Evolutionary conservation across 1,140 invertebrate species (phyloP).

Genomic region (Trissolcus basalis): DNA sequence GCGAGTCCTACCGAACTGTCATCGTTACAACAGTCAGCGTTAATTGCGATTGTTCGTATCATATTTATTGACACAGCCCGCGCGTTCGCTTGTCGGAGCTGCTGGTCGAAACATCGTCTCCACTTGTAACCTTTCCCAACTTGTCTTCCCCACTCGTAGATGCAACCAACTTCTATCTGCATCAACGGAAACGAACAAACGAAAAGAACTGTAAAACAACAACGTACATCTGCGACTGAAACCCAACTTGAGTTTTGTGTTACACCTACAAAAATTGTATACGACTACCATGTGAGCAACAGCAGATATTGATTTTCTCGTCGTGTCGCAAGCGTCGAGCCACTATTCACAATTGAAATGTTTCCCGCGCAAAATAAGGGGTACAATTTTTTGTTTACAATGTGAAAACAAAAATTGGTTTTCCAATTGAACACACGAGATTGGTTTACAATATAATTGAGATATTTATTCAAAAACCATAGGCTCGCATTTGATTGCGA

Average conservation of each 20-base stretch:
- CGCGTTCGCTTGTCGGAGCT: too few species aligned
- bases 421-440: background rate
- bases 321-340: constrained; percentile 28
- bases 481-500: background rate
- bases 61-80: constrained; percentile 2
- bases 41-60: constrained; percentile 19
- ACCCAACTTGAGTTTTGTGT: constrained; percentile 17
- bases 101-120: background rate
- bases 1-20: constrained; percentile 6
- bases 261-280: constrained; percentile 20
- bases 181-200: background rate
- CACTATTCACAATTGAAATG: constrained; percentile 34
- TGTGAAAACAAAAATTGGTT: background rate
- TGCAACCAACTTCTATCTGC: background rate
- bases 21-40: constrained; percentile 9
- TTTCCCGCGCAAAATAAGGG: constrained; percentile 15
- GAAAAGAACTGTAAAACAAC: constrained; percentile 20
- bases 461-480: constrained; percentile 9
- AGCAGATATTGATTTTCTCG: constrained; percentile 52
- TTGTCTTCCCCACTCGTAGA: too few species aligned
- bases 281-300: constrained; percentile 46
- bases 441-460: background rate
- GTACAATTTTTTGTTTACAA: background rate
- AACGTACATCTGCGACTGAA: constrained; percentile 5
- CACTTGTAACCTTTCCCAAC: too few species aligned